Base-by-base conservation (phyloP, 2,113 vertebrate genomes). In the Cnemophilus loriae region DNA sequence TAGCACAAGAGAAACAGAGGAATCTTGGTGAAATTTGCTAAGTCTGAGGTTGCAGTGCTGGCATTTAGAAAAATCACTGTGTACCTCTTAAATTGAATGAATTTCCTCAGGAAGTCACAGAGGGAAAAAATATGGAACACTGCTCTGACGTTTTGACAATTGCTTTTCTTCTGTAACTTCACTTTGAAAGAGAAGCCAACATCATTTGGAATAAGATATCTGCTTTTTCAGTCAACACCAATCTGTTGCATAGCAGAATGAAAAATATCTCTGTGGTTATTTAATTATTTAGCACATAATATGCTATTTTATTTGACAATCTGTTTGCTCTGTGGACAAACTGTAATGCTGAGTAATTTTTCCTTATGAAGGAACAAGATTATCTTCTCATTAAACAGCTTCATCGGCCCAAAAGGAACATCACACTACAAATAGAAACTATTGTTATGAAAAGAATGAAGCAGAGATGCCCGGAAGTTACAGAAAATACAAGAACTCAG, bases 321-420 rank as follows among this genome's bases (percentile, higher is more conserved):
- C 90, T 95, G 71, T 94, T 97, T 92, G 78, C 78, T 96, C n/a
- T 93, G 87, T 95, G 68, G 83, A 93, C 94, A 97, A 94, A 96
- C 74, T 76, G 39, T 74, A 96, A 85, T 60, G 86, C 77, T 95
- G 83, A 96, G 55, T 91, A 94, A 95, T 97, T 95, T 96, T 91
- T 97, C 64, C 67, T 91, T 89, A 75, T 85, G 95, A 96, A 95
- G 77, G 39, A 91, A 86, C 33, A 88, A 85, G 87, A 96, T 92
- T 96, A 96, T 93, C 73, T 85, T 49, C 77, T 94, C 80, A 94
- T 94, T 96, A 96, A 92, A 87, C 59, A 89, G 52, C 35, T 52
- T 94, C 53, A 39, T 39, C 87, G 91, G 65, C 41, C 68, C 83
- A 84, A 55, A 47, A 74, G 65, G 26, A 87, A 65, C 49, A 87